A percentile compares a stretch with the other conserved stretches of the same genome.
Evolutionary conservation across 2,888 invertebrate species (phyloP).

Genomic region (Hypselothyrea guttata): DNA sequence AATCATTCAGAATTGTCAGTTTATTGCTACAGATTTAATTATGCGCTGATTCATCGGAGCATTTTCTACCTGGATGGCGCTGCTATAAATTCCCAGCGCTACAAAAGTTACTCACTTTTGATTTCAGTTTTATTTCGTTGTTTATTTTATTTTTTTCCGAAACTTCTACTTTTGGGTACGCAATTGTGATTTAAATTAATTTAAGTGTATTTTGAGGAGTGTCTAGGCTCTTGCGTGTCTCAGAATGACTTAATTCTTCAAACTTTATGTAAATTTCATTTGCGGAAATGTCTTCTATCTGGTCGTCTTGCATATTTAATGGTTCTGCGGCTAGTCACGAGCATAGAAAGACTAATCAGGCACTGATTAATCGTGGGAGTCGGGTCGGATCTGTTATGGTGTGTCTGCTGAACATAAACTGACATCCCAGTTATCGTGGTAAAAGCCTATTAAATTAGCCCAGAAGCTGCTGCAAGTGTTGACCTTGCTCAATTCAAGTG

Average conservation of each 20-base stretch:
- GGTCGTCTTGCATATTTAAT: constrained; percentile 47
- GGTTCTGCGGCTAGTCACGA: constrained; percentile 40
- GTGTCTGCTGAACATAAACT: constrained; percentile 30
- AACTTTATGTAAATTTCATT: constrained; percentile 62
- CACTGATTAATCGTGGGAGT: constrained; percentile 60
- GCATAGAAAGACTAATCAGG: constrained; percentile 2
- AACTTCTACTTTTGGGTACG: constrained; percentile 7
- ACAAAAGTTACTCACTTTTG: constrained; percentile 33
- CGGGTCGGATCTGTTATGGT: constrained; percentile 17
- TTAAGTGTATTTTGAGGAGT: constrained; percentile 18
- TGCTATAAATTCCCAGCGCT: constrained; percentile 30
- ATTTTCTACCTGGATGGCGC: constrained; percentile 28
- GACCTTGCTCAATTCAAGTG: constrained; percentile 45
- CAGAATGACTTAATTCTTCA: constrained; percentile 22
- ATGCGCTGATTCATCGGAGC: constrained; percentile 37
- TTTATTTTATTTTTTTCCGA: too few relatives aligned
- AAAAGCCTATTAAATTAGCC: constrained; percentile 43
- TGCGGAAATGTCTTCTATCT: constrained; percentile 52
- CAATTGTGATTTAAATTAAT: constrained; percentile 29
- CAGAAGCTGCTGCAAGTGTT: background rate
- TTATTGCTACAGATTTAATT: constrained; percentile 25
- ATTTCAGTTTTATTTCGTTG: constrained; percentile 1
- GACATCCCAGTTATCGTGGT: constrained; percentile 3
- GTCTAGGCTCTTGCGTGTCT: constrained; percentile 6
- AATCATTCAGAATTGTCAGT: background rate